Percentiles rank a stretch among this genome's conserved stretches.
These are phyloP conservation scores for Rafetus swinhoei DNA, from an alignment of 2,113 vertebrate species.

Conservation along the genomic window DNA sequence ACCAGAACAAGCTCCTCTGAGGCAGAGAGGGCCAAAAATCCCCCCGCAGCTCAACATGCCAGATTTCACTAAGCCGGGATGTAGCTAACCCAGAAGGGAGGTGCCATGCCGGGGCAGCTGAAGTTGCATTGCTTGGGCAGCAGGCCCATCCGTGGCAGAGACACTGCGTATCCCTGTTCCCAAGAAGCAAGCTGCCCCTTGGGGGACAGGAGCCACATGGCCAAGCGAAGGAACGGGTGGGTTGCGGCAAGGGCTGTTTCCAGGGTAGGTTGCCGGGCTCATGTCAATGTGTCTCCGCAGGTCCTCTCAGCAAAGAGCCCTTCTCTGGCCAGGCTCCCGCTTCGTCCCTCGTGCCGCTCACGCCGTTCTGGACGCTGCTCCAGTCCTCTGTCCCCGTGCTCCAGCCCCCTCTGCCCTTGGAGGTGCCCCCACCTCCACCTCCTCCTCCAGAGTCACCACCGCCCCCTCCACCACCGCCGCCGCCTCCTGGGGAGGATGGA, in stretches of 20 bases:
- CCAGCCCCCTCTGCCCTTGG: conserved; percentile 89
- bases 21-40: neutral
- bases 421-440: conserved; percentile 88
- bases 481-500: conserved; percentile 88
- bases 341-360: conserved; percentile 78
- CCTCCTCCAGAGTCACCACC: conserved; percentile 82
- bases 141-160: too few species aligned
- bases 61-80: neutral
- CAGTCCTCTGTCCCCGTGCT: conserved; percentile 84
- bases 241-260: neutral
- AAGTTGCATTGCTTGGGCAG: neutral
- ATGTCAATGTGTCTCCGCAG: conserved; percentile 68
- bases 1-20: neutral
- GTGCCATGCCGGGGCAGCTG: neutral
- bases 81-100: neutral
- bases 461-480: conserved; percentile 62
- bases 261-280: neutral
- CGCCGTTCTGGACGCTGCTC: conserved; percentile 85
- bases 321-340: conserved; percentile 79
- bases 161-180: neutral
- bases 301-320: conserved; percentile 80
- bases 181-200: neutral
- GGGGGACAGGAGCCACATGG: neutral
- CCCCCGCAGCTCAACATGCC: neutral
- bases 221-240: neutral